Evolutionary conservation across 2,113 vertebrate species (phyloP).

Genomic region (Semnornis frantzii): DNA sequence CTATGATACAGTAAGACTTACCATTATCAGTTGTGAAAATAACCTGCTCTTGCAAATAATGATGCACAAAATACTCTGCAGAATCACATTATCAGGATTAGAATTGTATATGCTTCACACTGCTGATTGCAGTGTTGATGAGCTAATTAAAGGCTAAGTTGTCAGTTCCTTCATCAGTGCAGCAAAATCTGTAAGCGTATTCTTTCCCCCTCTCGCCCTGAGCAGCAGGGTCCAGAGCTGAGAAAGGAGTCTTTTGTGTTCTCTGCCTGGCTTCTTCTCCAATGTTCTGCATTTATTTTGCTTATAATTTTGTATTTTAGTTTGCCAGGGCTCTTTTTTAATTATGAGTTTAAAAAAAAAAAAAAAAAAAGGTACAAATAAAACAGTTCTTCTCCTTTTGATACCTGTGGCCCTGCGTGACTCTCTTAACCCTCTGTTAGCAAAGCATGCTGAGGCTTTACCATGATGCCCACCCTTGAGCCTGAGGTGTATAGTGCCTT

Average conservation of each 20-base stretch:
- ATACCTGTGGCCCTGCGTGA: not conserved
- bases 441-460: not conserved
- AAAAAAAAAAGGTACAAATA: not conserved
- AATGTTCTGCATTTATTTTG: not conserved
- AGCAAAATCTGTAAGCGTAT: not conserved
- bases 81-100: not conserved
- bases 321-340: not conserved
- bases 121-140: not conserved
- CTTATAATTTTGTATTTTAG: not conserved
- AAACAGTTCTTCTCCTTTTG: no score
- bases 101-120: not conserved
- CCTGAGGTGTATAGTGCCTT: no score
- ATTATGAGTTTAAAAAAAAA: no score
- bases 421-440: not conserved
- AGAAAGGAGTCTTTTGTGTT: not conserved
- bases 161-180: not conserved
- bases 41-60: not conserved
- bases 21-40: not conserved
- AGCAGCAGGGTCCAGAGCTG: not conserved
- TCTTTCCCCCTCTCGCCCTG: rapidly evolving
- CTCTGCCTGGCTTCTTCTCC: not conserved
- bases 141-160: not conserved
- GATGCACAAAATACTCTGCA: not conserved
- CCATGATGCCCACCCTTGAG: not conserved
- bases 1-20: not conserved